A percentile compares a stretch with the other conserved stretches of the same genome.
These are phyloP conservation scores for Tapirus indicus DNA, from an alignment of 2,797 vertebrate species.

Conservation along the genomic window DNA sequence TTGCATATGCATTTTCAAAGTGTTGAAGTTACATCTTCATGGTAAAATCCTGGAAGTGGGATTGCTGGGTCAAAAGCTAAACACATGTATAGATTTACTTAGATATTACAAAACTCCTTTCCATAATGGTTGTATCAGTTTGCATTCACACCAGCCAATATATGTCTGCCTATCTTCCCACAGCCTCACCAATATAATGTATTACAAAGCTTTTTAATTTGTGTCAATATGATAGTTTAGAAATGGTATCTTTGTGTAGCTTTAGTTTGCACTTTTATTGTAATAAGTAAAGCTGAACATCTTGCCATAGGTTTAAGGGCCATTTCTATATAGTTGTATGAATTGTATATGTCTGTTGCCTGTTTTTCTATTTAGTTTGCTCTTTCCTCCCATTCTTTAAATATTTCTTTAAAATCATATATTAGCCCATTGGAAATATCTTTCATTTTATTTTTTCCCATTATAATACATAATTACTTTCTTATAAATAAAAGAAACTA, in stretches of 20 bases:
- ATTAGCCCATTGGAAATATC: not conserved
- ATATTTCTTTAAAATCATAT: not conserved
- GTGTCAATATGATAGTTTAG: not conserved
- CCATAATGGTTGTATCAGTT: not conserved
- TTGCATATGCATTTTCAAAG: not conserved
- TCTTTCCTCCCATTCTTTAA: not conserved
- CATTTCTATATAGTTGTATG: not conserved
- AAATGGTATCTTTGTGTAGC: not conserved
- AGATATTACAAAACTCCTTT: not conserved
- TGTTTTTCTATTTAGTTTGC: not conserved
- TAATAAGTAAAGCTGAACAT: not conserved
- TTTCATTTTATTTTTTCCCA: not conserved
- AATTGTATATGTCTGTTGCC: not conserved
- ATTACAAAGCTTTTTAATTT: not conserved
- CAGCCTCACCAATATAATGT: not conserved
- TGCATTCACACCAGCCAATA: not conserved
- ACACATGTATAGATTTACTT: not conserved
- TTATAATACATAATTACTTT: not conserved
- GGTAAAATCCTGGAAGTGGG: not conserved
- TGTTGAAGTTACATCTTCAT: not conserved
- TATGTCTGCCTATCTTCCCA: not conserved
- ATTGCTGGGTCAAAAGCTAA: not conserved
- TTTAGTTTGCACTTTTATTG: not conserved
- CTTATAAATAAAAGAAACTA: slow-evolving; percentile 5
- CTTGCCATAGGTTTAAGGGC: not conserved